phyloP scores from a whole-genome alignment of 1,140 invertebrate genomes.

The Trichogramma pretiosum region DNA sequence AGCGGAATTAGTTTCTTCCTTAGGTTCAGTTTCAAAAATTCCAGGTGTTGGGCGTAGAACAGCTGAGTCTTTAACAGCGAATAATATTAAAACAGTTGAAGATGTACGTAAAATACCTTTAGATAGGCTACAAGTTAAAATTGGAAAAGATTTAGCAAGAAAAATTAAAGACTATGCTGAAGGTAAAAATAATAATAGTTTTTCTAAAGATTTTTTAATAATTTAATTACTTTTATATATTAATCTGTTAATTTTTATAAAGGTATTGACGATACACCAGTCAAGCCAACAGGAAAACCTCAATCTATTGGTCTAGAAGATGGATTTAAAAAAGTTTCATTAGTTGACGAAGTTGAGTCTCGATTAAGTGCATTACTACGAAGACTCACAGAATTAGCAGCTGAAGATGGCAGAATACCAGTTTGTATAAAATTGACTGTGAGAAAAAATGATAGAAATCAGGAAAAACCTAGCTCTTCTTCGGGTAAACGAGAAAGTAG shows the following conservation, averaged over 20 bases:
- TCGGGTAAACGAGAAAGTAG: conserved; percentile 61
- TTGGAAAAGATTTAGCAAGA: conserved; percentile 57
- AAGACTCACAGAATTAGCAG: conserved; percentile 59
- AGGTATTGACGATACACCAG: conserved; percentile 53
- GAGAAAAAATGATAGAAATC: conserved; percentile 55
- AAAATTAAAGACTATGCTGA: conserved; percentile 59
- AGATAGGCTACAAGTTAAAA: conserved; percentile 51
- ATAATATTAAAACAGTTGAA: conserved; percentile 55
- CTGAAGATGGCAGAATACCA: conserved; percentile 67
- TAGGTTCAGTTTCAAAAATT: conserved; percentile 53
- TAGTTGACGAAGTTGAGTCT: conserved; percentile 61
- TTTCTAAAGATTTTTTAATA: no score
- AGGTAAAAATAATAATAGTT: conserved; percentile 39
- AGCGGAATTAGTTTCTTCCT: conserved; percentile 52
- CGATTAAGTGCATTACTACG: conserved; percentile 57
- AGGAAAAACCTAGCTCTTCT: conserved; percentile 37
- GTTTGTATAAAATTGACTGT: conserved; percentile 63
- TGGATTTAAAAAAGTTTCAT: conserved; percentile 58
- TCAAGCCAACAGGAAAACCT: conserved; percentile 61
- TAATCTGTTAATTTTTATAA: no score
- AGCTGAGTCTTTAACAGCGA: conserved; percentile 48
- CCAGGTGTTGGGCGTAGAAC: conserved; percentile 66
- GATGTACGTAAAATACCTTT: conserved; percentile 46
- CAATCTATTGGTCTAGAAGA: conserved; percentile 68
- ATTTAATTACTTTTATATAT: no score